Conservation (phyloP, 2,888 invertebrate genomes). For the Leucozona laternaria region DNA sequence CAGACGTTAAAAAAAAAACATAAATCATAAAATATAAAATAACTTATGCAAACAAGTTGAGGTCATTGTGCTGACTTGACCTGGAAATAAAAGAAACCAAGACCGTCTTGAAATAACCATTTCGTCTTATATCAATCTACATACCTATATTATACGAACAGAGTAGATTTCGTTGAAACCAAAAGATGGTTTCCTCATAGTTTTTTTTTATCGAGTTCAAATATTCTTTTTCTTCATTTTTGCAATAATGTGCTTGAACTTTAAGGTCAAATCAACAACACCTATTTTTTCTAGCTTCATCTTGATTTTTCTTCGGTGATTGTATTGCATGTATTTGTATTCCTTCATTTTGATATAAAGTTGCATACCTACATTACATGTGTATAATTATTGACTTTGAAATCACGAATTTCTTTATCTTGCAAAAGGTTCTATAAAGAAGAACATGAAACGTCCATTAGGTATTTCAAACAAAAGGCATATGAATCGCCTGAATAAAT, state of each 20-base stretch:
- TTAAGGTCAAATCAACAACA: slow-evolving; percentile 18
- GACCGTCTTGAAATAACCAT: neutral
- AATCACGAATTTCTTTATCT: neutral
- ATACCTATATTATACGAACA: neutral
- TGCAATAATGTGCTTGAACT: neutral
- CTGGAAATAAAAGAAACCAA: slow-evolving; percentile 29
- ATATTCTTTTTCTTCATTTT: slow-evolving; percentile 9
- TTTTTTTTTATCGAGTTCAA: slow-evolving; percentile 4
- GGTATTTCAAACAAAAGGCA: neutral
- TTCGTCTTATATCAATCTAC: neutral
- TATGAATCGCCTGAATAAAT: slow-evolving; percentile 4
- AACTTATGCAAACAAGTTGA: slow-evolving; percentile 9
- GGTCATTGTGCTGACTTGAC: slow-evolving; percentile 35
- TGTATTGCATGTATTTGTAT: neutral
- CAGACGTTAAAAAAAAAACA: neutral
- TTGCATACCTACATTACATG: no score
- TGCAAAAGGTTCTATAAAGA: no score
- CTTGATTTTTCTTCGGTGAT: neutral
- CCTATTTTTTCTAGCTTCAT: neutral
- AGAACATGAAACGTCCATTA: slow-evolving; percentile 43
- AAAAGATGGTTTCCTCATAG: slow-evolving; percentile 34
- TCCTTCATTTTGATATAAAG: neutral
- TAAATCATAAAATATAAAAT: neutral
- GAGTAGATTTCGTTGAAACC: slow-evolving; percentile 23
- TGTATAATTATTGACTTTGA: neutral